Conservation (phyloP, 2,797 vertebrate genomes). For the Eremophila alpestris region DNA sequence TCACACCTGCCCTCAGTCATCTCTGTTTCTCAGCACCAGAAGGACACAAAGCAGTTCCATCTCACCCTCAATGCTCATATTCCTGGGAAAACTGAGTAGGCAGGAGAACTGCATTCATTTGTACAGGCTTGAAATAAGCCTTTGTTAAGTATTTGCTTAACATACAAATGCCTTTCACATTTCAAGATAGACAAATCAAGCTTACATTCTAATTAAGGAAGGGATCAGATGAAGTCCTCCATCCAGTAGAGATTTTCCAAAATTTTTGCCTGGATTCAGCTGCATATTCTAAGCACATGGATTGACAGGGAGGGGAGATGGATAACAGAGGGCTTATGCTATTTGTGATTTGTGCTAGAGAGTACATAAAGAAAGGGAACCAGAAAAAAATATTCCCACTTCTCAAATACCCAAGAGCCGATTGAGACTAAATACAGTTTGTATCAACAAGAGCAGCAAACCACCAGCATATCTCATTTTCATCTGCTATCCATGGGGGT, state of each 20-base stretch:
- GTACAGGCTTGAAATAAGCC: background rate
- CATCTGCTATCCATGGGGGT: background rate
- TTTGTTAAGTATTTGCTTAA: conserved; percentile 20
- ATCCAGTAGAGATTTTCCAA: background rate
- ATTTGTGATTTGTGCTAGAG: background rate
- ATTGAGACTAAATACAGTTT: background rate
- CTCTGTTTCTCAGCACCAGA: background rate
- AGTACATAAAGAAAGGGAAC: background rate
- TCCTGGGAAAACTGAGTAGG: background rate
- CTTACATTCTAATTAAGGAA: conserved; percentile 9
- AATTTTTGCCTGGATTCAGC: conserved; percentile 8
- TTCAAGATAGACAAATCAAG: background rate
- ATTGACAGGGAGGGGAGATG: background rate
- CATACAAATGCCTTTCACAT: background rate
- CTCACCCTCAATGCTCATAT: background rate
- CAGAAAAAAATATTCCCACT: background rate
- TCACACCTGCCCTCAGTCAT: background rate
- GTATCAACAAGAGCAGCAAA: background rate
- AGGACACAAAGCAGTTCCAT: background rate
- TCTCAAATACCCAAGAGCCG: background rate
- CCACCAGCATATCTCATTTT: background rate
- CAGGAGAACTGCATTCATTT: background rate
- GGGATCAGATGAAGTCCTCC: background rate
- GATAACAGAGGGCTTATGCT: background rate
- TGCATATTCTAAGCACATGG: background rate